A percentile compares a stretch with the other conserved stretches of the same genome.
Evolutionary conservation across 2,888 invertebrate species (phyloP).

Genomic region (Nephrotoma guestfalica): DNA sequence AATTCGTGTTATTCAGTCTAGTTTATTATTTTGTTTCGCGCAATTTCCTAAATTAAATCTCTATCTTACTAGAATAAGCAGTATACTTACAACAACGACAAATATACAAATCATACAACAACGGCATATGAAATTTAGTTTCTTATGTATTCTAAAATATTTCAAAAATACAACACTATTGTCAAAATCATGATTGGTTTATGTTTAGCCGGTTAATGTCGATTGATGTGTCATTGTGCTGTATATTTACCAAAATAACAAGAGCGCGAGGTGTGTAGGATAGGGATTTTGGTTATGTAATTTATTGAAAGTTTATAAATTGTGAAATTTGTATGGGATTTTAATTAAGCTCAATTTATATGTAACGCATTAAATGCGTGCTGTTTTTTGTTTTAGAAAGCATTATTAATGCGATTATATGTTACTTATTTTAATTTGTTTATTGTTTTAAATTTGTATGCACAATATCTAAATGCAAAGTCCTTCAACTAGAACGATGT

Average conservation of each 20-base stretch:
- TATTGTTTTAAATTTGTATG: background rate
- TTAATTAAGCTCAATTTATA: background rate
- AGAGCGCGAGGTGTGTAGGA: background rate
- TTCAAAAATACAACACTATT: background rate
- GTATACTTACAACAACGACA: background rate
- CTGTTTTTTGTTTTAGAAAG: background rate
- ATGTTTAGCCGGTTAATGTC: background rate
- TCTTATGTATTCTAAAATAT: background rate
- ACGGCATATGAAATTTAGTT: background rate
- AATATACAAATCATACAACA: background rate
- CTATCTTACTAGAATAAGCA: background rate
- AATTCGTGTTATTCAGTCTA: background rate
- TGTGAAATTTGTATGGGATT: background rate
- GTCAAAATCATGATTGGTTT: background rate
- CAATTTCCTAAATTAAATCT: background rate
- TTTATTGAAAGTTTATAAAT: background rate
- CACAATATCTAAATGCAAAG: background rate
- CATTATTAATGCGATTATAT: background rate
- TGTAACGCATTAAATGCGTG: background rate
- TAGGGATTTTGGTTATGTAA: background rate
- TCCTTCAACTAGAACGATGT: background rate
- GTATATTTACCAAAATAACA: background rate
- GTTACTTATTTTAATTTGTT: background rate
- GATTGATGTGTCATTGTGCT: background rate
- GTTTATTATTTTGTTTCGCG: background rate